A percentile compares a stretch with the other conserved stretches of the same genome.
phyloP scores from a whole-genome alignment of 2,113 vertebrate species.

The Callopanchax toddi region DNA sequence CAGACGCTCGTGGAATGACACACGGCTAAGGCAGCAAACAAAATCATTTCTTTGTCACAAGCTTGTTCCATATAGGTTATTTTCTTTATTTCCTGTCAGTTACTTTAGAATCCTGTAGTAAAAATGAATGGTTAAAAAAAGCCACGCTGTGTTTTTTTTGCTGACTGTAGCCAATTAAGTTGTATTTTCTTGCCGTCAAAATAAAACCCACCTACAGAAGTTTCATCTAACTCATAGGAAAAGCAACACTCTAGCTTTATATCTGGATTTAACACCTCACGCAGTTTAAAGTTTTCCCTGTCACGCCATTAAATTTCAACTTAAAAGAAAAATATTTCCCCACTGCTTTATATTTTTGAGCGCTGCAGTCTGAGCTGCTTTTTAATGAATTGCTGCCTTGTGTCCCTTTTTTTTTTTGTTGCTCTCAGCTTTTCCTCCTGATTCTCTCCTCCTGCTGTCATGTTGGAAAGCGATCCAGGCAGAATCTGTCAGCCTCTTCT shows the following conservation, averaged over 20 bases:
- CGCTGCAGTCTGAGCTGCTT: slow-evolving; percentile 50
- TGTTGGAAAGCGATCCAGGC: slow-evolving; percentile 60
- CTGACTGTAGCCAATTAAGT: slow-evolving; percentile 3
- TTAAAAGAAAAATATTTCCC: slow-evolving; percentile 31
- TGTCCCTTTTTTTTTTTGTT: slow-evolving; percentile 29
- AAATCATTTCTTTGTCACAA: no score
- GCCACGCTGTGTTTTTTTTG: neutral
- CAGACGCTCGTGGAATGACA: no score
- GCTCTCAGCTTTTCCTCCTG: slow-evolving; percentile 36
- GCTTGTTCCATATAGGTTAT: slow-evolving; percentile 12
- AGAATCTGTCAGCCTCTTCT: slow-evolving; percentile 43
- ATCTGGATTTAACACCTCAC: slow-evolving; percentile 33
- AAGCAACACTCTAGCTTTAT: neutral
- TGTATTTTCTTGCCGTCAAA: neutral
- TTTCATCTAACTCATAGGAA: neutral
- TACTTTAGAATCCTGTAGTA: slow-evolving; percentile 3
- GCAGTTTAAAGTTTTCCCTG: slow-evolving; percentile 48
- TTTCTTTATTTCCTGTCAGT: slow-evolving; percentile 1
- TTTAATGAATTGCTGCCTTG: slow-evolving; percentile 57
- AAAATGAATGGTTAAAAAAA: neutral
- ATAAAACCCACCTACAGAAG: slow-evolving; percentile 20
- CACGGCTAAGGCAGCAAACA: no score
- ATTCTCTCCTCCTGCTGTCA: slow-evolving; percentile 63
- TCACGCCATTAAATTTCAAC: slow-evolving; percentile 49
- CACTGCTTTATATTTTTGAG: slow-evolving; percentile 44